These are phyloP conservation scores for Erythrolamprus reginae DNA, from an alignment of 2,113 vertebrate genomes.

Conservation along the genomic window DNA sequence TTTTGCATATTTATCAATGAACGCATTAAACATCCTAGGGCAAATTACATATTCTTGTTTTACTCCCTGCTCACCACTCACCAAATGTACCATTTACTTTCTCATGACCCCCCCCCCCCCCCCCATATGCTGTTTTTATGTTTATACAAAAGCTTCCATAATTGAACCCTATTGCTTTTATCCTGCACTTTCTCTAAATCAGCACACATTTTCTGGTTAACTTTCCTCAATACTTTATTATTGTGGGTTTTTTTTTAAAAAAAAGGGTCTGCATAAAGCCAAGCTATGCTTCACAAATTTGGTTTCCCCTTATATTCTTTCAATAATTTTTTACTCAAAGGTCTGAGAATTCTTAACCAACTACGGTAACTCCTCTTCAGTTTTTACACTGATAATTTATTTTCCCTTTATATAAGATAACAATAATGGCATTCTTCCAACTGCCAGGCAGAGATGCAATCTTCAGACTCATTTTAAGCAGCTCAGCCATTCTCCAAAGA, in stretches of 20 bases:
- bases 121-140: no score
- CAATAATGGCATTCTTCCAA: neutral
- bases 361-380: neutral
- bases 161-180: neutral
- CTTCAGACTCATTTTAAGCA: neutral
- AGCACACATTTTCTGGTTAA: neutral
- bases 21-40: neutral
- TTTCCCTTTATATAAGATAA: neutral
- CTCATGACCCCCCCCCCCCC: neutral
- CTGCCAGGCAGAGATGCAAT: neutral
- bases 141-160: neutral
- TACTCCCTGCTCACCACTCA: neutral
- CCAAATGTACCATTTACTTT: neutral
- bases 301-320: neutral
- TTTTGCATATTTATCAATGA: neutral
- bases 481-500: neutral
- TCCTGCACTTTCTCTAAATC: neutral
- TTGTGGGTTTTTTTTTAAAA: no score
- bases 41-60: neutral
- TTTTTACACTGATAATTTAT: neutral
- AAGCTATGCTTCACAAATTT: neutral
- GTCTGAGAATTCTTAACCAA: neutral
- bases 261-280: neutral
- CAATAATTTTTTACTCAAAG: neutral
- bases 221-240: neutral